Conservation (phyloP, 2,797 vertebrate species). For the Phrynocephalus guinanensis region DNA sequence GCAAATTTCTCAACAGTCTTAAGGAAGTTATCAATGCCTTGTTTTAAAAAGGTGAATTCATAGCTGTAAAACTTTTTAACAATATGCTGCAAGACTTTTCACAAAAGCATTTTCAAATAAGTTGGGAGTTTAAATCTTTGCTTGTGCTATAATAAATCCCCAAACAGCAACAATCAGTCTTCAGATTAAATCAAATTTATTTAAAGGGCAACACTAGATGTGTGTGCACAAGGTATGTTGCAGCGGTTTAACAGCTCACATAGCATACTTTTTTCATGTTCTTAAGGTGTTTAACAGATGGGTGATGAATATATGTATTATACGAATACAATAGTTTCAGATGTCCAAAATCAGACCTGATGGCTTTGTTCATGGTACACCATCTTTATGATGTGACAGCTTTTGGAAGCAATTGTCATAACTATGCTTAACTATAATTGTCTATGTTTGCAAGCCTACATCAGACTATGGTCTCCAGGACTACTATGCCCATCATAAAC, state of each 20-base stretch:
- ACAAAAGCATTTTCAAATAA: background rate
- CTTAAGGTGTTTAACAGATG: background rate
- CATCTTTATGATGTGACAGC: background rate
- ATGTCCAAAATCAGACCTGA: constrained; percentile 2
- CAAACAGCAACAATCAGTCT: background rate
- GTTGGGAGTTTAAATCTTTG: background rate
- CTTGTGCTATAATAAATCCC: background rate
- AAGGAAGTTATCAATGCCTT: background rate
- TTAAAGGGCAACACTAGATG: background rate
- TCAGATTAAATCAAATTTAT: background rate
- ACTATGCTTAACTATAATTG: background rate
- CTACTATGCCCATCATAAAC: background rate
- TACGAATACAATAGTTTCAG: background rate
- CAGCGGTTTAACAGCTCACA: background rate
- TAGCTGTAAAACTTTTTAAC: background rate
- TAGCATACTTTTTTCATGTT: background rate
- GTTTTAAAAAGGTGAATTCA: background rate
- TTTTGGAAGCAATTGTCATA: background rate
- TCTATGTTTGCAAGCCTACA: background rate
- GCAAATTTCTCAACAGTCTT: background rate
- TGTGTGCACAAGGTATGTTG: background rate
- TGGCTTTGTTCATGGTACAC: constrained; percentile 35
- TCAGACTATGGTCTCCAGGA: background rate
- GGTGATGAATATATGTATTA: background rate
- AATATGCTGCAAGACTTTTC: constrained; percentile 24